Evolutionary conservation across 2,113 vertebrate genomes (phyloP).

Genomic region (Cromileptes altivelis): DNA sequence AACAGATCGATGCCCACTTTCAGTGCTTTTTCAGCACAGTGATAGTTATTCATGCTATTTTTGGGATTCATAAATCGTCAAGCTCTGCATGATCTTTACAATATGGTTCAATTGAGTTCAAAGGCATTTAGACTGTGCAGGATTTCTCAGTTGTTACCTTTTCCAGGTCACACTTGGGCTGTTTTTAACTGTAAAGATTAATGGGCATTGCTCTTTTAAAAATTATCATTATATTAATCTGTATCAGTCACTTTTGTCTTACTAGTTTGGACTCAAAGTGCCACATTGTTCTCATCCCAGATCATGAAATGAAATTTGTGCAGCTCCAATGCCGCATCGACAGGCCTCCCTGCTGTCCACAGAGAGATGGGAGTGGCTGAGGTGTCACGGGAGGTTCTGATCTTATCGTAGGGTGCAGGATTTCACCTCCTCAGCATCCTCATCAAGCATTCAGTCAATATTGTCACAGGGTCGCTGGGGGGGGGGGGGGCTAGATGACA

Average conservation of each 20-base stretch:
- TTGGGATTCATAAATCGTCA: constrained; percentile 50
- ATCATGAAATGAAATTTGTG: constrained; percentile 23
- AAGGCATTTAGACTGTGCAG: not conserved
- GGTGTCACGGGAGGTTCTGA: constrained; percentile 76
- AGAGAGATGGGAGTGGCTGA: constrained; percentile 66
- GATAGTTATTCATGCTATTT: constrained; percentile 45
- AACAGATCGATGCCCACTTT: constrained; percentile 68
- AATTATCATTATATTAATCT: not conserved
- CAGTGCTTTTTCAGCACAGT: constrained; percentile 56
- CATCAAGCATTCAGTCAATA: constrained; percentile 88
- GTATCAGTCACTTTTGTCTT: not conserved
- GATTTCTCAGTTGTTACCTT: not conserved
- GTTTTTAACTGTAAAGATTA: not conserved
- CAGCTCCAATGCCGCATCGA: constrained; percentile 7
- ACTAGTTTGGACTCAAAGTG: not conserved
- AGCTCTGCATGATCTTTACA: constrained; percentile 18
- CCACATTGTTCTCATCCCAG: not conserved
- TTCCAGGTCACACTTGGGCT: not conserved
- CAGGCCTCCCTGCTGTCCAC: constrained; percentile 19
- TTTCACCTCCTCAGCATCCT: constrained; percentile 92
- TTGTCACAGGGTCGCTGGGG: constrained; percentile 77
- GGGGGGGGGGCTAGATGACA: constrained; percentile 61
- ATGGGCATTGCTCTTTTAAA: not conserved
- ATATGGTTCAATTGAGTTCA: not conserved
- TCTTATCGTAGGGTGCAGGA: constrained; percentile 89